phyloP scores from a whole-genome alignment of 2,797 vertebrate genomes.

The Erethizon dorsatum region DNA sequence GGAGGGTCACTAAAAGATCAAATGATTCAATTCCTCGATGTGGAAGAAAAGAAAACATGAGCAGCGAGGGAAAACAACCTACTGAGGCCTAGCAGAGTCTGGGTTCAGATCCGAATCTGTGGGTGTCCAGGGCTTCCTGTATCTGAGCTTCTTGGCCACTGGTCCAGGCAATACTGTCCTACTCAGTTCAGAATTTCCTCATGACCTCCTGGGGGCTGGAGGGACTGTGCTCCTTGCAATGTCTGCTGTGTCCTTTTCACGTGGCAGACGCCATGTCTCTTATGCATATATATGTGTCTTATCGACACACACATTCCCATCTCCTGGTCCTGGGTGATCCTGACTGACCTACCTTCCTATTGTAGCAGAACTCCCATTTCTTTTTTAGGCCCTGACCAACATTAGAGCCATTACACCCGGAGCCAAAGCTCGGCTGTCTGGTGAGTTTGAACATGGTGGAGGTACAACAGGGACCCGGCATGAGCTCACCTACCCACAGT shows the following conservation, averaged over 20 bases:
- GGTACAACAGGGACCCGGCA: neutral
- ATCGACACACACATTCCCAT: neutral
- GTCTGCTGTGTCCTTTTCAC: neutral
- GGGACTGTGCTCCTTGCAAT: too few species aligned
- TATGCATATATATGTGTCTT: neutral
- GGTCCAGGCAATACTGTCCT: neutral
- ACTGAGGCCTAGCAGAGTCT: neutral
- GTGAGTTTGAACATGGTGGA: neutral
- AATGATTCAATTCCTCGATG: neutral
- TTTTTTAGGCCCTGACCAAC: neutral
- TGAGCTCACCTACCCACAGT: neutral
- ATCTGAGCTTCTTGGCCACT: neutral
- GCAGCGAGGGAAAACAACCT: neutral
- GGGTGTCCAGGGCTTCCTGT: neutral
- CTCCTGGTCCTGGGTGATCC: neutral
- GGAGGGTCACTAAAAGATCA: neutral
- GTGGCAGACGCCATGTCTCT: neutral
- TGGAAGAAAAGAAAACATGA: neutral
- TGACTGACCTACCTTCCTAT: neutral
- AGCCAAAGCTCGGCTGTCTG: neutral
- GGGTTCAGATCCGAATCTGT: neutral
- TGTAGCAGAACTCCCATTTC: neutral
- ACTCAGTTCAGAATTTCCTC: neutral
- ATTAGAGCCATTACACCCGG: neutral
- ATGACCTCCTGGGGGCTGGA: neutral